Evolutionary conservation across 2,797 vertebrate genomes (phyloP), one percentile per base, ranked within the genome.

Genomic region (Gallirallus australis): DNA sequence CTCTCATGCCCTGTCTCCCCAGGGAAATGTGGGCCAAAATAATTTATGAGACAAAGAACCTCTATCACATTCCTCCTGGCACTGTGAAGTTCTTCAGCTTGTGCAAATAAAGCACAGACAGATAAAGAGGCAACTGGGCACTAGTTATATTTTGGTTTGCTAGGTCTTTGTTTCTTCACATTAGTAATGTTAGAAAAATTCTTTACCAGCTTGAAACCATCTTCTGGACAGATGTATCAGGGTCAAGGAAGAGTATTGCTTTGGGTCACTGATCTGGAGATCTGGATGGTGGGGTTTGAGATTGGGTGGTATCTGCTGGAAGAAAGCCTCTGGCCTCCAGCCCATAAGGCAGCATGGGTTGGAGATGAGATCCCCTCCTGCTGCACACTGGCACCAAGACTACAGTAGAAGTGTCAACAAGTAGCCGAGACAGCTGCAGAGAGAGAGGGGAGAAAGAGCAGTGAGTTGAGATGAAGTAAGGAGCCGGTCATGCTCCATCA

Each of bases 31-130:
- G 42, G 83, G 71, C 61, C 68, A 95, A 95, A 95, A 93, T 92
- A 93, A 95, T 93, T 96, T 72, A 93, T 85, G 82, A 91, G 75
- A 93, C 78, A 91, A 77, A 96, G 78, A 96, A 89, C 90, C 96
- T 95, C 88, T 89, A 72, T 94, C 78, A 37, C 57, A 93, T 95
- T 78, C 65, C 65, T 95, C 57, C 81, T 70, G 78, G 80, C 83
- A 95, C 80, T 66, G 80, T 8, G 3, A 95, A 73, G 53, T 78
- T 96, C 92, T 95, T 93, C 57, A 94, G 71, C 64, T 82, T 95
- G 50, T 94, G 68, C 86, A 96, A 97, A 95, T 91, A 93, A 85
- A 95, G 85, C 64, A 61, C 47, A 81, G 71, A 7, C 90, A 96
- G 92, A 94, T 94, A 85, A 91, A 96, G 61, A 92, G 72, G 50